Evolutionary conservation across 2,888 invertebrate species (phyloP).

Genomic region (Lamellibrachia satsuma): DNA sequence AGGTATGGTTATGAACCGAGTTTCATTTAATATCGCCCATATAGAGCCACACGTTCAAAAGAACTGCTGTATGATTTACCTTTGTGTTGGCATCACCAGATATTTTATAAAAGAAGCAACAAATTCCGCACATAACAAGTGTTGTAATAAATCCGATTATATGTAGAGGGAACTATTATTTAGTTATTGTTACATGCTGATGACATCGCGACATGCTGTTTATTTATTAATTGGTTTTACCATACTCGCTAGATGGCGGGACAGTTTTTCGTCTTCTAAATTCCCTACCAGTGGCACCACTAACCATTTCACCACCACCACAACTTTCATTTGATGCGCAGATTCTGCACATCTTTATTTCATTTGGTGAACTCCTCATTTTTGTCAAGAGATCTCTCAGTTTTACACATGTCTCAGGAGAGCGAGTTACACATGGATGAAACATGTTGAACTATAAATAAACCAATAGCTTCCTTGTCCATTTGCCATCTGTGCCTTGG

Average conservation of each 20-base stretch:
- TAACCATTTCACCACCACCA: neutral
- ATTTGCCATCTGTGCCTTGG: too few relatives aligned
- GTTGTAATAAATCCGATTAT: neutral
- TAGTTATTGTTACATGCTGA: neutral
- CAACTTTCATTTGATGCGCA: too few relatives aligned
- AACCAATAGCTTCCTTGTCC: too few relatives aligned
- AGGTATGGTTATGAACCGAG: too few relatives aligned
- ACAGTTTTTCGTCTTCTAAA: neutral
- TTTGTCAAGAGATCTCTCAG: too few relatives aligned
- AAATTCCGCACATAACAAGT: neutral
- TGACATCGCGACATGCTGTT: neutral
- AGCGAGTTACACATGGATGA: too few relatives aligned
- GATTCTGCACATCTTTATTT: too few relatives aligned
- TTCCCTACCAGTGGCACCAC: neutral
- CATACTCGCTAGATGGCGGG: neutral
- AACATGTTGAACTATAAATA: too few relatives aligned
- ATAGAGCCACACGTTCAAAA: neutral
- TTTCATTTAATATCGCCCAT: neutral
- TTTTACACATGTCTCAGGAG: too few relatives aligned
- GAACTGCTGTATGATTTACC: neutral
- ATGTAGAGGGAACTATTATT: neutral
- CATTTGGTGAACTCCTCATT: too few relatives aligned
- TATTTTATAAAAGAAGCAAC: constrained; percentile 1
- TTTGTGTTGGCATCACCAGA: neutral
- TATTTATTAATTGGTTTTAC: neutral